phyloP scores from a whole-genome alignment of 2,888 invertebrate genomes.

The Apamea sordens region DNA sequence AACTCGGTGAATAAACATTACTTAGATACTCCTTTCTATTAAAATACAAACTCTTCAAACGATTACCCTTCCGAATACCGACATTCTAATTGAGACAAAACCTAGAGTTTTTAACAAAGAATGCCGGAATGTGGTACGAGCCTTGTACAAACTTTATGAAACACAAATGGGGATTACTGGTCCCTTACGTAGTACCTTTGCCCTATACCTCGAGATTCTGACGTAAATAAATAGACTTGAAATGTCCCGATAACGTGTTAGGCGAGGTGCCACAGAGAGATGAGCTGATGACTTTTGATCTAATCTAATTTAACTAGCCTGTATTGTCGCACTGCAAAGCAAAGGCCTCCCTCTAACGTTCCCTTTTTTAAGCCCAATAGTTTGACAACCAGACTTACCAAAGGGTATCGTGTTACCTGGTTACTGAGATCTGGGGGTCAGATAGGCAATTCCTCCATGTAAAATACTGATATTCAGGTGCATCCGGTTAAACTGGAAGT shows the following conservation, averaged over 20 bases:
- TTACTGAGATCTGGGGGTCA: neutral
- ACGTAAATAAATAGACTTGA: slow-evolving; percentile 34
- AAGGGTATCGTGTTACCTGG: neutral
- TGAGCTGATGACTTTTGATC: neutral
- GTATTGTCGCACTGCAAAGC: no score
- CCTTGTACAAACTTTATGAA: slow-evolving; percentile 30
- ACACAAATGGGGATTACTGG: slow-evolving; percentile 35
- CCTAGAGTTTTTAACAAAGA: slow-evolving; percentile 23
- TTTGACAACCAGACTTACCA: neutral
- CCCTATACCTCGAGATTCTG: slow-evolving; percentile 17
- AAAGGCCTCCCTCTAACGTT: no score
- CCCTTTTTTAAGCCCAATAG: neutral
- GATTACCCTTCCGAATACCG: slow-evolving; percentile 10
- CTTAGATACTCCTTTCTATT: neutral
- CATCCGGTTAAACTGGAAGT: neutral
- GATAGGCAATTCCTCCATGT: neutral
- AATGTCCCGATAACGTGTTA: slow-evolving; percentile 29
- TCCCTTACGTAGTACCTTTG: slow-evolving; percentile 26
- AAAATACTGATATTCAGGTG: neutral
- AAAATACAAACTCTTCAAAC: neutral
- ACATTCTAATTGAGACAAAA: slow-evolving; percentile 28
- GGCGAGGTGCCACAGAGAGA: slow-evolving; percentile 17
- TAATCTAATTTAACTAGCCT: no score
- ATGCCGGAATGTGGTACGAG: slow-evolving; percentile 18
- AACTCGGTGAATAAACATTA: neutral